A percentile compares a stretch with the other conserved stretches of the same genome.
These are phyloP conservation scores for Myrmophylax atrothorax DNA, from an alignment of 2,113 vertebrate species.

Conservation along the genomic window DNA sequence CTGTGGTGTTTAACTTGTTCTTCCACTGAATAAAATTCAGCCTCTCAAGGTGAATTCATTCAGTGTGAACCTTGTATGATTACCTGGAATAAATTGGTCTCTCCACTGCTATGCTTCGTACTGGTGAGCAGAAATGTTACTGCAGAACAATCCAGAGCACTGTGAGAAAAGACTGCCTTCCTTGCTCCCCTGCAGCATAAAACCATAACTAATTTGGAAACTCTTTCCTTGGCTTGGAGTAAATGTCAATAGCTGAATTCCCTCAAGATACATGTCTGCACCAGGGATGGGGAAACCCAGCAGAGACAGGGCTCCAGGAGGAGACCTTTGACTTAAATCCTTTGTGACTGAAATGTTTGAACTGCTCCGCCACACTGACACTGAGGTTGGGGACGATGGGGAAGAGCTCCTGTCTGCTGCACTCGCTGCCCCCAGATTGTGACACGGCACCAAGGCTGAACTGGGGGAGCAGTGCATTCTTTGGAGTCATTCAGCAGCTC, in stretches of 20 bases:
- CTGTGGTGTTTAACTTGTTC: background rate
- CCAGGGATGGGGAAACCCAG: constrained; percentile 6
- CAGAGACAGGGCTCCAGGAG: constrained; percentile 26
- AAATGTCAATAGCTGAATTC: background rate
- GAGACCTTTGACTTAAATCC: constrained; percentile 51
- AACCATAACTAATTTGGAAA: background rate
- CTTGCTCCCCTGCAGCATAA: background rate
- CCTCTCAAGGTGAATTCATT: background rate
- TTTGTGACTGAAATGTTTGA: constrained; percentile 30
- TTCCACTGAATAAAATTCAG: background rate
- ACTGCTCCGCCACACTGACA: background rate
- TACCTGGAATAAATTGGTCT: background rate
- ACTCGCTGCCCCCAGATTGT: background rate
- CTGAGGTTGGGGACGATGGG: background rate
- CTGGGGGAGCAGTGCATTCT: background rate
- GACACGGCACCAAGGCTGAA: background rate
- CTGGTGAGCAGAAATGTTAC: background rate
- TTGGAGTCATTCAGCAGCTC: background rate
- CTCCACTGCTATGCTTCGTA: background rate
- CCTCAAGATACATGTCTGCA: background rate
- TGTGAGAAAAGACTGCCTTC: background rate
- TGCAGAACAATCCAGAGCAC: background rate
- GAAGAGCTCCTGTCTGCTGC: constrained; percentile 27
- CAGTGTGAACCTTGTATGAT: background rate
- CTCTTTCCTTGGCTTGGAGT: background rate